phyloP scores from a whole-genome alignment of 1,140 invertebrate species.

The Euschistus heros region DNA sequence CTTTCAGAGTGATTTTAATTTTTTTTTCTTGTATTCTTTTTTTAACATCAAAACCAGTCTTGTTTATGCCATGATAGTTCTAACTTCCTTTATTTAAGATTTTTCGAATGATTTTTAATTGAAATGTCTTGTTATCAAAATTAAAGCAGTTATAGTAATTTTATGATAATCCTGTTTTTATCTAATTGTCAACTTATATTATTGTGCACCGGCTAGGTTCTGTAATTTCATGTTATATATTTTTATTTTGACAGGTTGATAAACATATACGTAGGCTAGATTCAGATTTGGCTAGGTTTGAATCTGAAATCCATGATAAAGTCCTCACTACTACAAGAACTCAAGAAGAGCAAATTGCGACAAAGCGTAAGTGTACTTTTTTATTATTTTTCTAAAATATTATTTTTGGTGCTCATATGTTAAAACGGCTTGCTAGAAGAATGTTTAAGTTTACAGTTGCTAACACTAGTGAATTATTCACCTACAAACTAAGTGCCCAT shows the following conservation, averaged over 20 bases:
- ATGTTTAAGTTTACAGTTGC: not conserved
- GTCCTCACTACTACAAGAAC: slow-evolving; percentile 53
- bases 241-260: slow-evolving; percentile 51
- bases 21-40: no score
- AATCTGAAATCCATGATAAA: slow-evolving; percentile 94
- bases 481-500: no score
- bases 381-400: not conserved
- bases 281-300: slow-evolving; percentile 89
- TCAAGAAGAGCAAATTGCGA: slow-evolving; percentile 27
- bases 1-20: not conserved
- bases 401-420: not conserved
- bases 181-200: no score
- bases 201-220: no score
- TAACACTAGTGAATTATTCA: not conserved
- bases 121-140: no score
- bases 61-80: no score
- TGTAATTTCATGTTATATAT: no score
- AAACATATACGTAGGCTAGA: slow-evolving; percentile 93
- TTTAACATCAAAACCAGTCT: not conserved
- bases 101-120: no score
- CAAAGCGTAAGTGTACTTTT: slow-evolving; percentile 27
- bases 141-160: no score
- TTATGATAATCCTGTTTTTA: no score
- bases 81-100: no score
- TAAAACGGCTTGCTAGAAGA: no score